These are phyloP conservation scores for Pituophis catenifer DNA, from an alignment of 2,113 vertebrate species.

Conservation along the genomic window DNA sequence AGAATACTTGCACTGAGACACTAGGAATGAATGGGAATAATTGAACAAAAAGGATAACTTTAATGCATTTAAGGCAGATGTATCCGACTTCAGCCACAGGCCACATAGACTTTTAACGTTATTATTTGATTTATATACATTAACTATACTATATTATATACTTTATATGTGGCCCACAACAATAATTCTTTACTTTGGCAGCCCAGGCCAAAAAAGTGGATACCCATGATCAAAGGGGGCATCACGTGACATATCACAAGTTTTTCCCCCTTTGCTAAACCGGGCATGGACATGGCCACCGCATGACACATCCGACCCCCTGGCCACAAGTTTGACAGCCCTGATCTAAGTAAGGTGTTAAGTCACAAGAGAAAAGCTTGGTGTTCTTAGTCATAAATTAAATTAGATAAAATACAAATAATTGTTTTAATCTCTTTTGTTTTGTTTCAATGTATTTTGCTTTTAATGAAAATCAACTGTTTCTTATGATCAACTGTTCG, in stretches of 20 bases:
- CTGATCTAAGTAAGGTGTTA: too few relatives aligned
- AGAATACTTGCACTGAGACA: slow-evolving; percentile 21
- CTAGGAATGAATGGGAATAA: slow-evolving; percentile 15
- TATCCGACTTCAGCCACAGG: background rate
- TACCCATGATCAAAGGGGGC: background rate
- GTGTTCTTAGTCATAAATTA: background rate
- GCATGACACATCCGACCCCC: too few relatives aligned
- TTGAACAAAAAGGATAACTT: background rate
- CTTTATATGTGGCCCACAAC: background rate
- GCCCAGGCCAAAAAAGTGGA: background rate
- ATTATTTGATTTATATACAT: background rate
- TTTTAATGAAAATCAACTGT: background rate
- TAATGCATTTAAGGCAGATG: background rate
- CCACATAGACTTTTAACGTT: background rate
- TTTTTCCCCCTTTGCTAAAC: too few relatives aligned
- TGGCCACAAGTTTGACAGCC: too few relatives aligned
- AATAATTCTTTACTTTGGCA: background rate
- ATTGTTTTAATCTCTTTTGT: background rate
- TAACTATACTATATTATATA: background rate
- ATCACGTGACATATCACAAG: too few relatives aligned
- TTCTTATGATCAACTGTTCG: background rate
- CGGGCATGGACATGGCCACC: too few relatives aligned
- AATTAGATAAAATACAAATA: background rate
- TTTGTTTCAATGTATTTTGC: background rate
- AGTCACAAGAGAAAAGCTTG: background rate